Evolutionary conservation across 1,140 invertebrate species (phyloP).

Genomic region (Sitobion miscanthi): DNA sequence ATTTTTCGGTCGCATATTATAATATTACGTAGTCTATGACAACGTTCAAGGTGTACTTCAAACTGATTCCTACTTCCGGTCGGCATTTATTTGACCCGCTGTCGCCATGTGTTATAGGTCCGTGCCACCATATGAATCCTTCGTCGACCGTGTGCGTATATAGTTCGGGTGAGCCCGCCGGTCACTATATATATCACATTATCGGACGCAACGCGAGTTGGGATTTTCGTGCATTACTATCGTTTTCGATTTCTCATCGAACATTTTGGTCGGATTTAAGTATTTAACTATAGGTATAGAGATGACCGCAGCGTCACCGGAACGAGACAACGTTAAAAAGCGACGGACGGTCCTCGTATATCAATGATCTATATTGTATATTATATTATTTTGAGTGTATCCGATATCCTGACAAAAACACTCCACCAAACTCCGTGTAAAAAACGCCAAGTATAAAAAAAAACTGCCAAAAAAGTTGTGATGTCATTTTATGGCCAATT

Average conservation of each 20-base stretch:
- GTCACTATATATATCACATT: neutral
- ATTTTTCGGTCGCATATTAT: neutral
- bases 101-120: neutral
- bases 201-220: neutral
- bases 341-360: neutral
- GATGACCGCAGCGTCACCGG: neutral
- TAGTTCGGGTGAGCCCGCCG: neutral
- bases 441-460: no score
- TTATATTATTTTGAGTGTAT: no score
- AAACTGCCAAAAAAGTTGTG: no score
- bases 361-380: neutral
- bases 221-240: neutral
- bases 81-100: neutral
- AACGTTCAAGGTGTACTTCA: neutral
- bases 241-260: neutral
- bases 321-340: neutral
- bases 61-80: neutral
- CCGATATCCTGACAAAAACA: no score
- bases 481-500: no score
- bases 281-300: neutral
- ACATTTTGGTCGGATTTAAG: neutral
- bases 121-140: neutral
- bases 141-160: neutral
- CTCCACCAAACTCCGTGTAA: no score
- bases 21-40: neutral